These are phyloP conservation scores for Tolypeutes matacus DNA, from an alignment of 2,797 vertebrate genomes.

Conservation along the genomic window DNA sequence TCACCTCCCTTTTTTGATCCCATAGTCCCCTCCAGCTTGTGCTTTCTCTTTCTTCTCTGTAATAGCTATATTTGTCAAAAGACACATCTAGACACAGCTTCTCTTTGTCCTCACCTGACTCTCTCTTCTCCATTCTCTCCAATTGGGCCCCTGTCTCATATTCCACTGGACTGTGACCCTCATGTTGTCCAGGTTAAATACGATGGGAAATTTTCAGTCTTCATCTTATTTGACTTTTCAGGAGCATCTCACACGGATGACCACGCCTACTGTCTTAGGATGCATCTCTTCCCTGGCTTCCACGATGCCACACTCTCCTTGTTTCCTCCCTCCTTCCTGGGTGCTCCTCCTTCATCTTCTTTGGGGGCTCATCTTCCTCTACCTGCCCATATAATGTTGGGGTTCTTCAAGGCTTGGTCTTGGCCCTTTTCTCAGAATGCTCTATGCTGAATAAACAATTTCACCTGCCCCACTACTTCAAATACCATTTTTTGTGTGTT, in stretches of 20 bases:
- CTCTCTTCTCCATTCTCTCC: not conserved
- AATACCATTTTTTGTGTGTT: not conserved
- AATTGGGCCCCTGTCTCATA: not conserved
- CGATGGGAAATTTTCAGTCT: not conserved
- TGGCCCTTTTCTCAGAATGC: not conserved
- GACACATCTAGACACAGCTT: not conserved
- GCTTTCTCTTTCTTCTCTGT: not conserved
- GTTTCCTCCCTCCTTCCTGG: not conserved
- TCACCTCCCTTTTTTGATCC: not conserved
- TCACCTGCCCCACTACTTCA: not conserved
- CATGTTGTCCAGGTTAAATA: not conserved
- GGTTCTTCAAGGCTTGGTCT: not conserved
- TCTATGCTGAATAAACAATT: not conserved
- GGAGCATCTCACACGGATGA: not conserved
- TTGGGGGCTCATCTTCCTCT: not conserved
- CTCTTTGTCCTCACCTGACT: not conserved
- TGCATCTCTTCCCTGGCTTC: not conserved
- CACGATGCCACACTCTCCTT: not conserved
- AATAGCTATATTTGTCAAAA: not conserved
- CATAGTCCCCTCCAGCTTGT: not conserved
- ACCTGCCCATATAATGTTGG: not conserved
- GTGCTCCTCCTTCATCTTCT: not conserved
- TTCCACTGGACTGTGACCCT: not conserved
- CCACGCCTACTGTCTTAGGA: not conserved
- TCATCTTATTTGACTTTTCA: not conserved